Base-by-base conservation (phyloP, 1,140 invertebrate genomes). In the Glossosoma conforme region DNA sequence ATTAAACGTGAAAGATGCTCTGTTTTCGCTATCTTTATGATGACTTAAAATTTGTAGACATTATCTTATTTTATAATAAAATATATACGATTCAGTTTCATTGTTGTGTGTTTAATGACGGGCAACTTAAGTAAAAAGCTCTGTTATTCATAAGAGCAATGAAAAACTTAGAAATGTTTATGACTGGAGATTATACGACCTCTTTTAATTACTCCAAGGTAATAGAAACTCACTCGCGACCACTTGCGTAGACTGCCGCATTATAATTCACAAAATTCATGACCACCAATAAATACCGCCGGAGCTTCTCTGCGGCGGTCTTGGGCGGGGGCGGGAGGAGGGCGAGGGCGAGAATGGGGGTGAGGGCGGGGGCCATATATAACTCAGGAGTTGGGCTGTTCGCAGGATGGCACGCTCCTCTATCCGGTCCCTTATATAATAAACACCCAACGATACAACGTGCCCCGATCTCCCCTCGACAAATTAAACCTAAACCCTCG, bases 261-360 rank as follows among this genome's bases (percentile, higher is more conserved):
- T 58, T 54, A 58, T 58, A 58, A 54, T 58, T 58, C 56, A 58
- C 56, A 58, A 58, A 58, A 58, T 58, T 54, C 56, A 58, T 53
- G 47, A 58, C 51, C 56, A 47, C 56, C 52, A 54, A 58, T 58
- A 58, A 58, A 58, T 58, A 54, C 52, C 52, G 44, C 44, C 52
- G 44, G 52, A n/a, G n/a, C n/a, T n/a, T n/a, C n/a, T 28, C 15
- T 6, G 11, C 8, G 11, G 15, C 14, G 15, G 35, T 14, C 6
- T 5, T 37, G 15, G 6, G 11, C 35, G 35, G 15, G 6, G 35
- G 25, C 25, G 6, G n/a, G n/a, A n/a, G n/a, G n/a, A n/a, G n/a
- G n/a, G n/a, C n/a, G n/a, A n/a, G n/a, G n/a, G n/a, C n/a, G n/a
- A n/a, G n/a, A n/a, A n/a, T 28, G n/a, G 25, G n/a, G 25, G n/a